These are phyloP conservation scores for Folsomia candida DNA, from an alignment of 2,888 invertebrate species.

Conservation along the genomic window DNA sequence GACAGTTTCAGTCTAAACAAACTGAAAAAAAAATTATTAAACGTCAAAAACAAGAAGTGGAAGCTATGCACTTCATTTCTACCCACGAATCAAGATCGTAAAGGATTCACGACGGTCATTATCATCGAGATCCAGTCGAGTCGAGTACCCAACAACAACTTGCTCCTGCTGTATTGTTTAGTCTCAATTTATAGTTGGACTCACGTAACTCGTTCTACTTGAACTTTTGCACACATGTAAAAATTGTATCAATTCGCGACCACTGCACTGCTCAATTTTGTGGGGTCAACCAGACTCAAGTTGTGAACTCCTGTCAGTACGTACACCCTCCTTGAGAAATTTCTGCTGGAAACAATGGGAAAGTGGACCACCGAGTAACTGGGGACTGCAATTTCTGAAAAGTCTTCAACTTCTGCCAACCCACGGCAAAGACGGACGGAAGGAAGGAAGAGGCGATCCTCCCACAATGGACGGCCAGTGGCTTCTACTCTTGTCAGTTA, in stretches of 20 bases:
- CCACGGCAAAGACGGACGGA: too few relatives aligned
- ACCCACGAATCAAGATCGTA: neutral
- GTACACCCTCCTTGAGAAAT: too few relatives aligned
- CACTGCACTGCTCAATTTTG: neutral
- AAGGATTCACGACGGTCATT: neutral
- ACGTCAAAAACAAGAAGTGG: neutral
- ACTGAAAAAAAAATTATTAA: neutral
- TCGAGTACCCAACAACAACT: neutral
- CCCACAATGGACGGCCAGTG: slow-evolving; percentile 48
- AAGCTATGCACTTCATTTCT: neutral
- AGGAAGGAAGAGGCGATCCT: too few relatives aligned
- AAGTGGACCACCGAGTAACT: too few relatives aligned
- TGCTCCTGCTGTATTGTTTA: neutral
- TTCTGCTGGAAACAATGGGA: too few relatives aligned
- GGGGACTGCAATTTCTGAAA: too few relatives aligned
- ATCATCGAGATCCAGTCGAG: too few relatives aligned
- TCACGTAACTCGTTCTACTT: too few relatives aligned
- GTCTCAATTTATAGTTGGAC: neutral
- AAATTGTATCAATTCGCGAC: neutral
- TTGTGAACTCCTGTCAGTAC: neutral
- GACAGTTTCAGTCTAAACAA: neutral
- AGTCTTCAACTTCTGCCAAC: too few relatives aligned
- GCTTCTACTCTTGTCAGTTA: slow-evolving; percentile 45
- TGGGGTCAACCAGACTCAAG: neutral
- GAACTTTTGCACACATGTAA: neutral